phyloP scores from a whole-genome alignment of 64 coral and sea anemone genomes.

The Hydrozoanthus tunicans region DNA sequence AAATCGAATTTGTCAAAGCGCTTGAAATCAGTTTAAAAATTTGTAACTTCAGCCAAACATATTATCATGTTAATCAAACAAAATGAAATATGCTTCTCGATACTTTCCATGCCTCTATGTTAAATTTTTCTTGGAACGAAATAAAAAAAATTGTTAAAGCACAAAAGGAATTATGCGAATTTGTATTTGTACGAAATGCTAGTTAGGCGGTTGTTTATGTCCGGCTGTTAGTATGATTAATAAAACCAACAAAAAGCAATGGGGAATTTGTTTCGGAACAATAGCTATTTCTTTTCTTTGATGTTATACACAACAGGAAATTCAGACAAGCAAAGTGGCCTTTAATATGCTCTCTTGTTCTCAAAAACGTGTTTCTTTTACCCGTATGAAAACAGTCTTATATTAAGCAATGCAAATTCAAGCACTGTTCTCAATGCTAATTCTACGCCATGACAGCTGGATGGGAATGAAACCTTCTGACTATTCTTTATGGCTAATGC shows the following conservation, averaged over 20 bases:
- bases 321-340: neutral
- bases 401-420: conserved; percentile 5
- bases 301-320: no score
- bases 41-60: no score
- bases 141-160: neutral
- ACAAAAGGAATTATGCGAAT: neutral
- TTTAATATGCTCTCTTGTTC: neutral
- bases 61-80: no score
- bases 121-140: no score
- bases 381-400: neutral
- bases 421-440: conserved; percentile 2
- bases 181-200: neutral
- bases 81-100: no score
- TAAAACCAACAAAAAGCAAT: neutral
- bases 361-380: neutral
- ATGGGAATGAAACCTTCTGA: neutral
- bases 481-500: neutral
- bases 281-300: no score
- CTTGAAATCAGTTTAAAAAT: no score
- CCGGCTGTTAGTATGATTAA: neutral
- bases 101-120: no score
- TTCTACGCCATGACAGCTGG: neutral
- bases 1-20: no score
- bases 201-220: neutral
- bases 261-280: no score